phyloP scores from a whole-genome alignment of 2,113 vertebrate species.

The Syngnathus floridae region DNA sequence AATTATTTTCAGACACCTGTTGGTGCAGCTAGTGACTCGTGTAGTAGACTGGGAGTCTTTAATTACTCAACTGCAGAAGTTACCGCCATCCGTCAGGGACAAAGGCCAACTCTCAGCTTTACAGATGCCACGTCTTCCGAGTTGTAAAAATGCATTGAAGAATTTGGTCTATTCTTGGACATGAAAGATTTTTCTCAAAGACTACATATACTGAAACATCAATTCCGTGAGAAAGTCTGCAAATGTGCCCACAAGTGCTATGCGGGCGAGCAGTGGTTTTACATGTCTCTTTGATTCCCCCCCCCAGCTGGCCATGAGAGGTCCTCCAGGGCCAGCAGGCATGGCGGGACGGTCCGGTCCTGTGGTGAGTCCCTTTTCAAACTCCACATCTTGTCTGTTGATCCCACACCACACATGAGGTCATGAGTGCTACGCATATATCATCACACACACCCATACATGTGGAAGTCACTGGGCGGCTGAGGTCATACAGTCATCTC shows the following conservation, averaged over 20 bases:
- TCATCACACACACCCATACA: not conserved
- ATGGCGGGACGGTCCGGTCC: slow-evolving; percentile 90
- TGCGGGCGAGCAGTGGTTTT: slow-evolving; percentile 20
- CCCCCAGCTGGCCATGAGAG: slow-evolving; percentile 86
- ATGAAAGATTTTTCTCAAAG: not conserved
- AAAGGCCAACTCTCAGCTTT: not conserved
- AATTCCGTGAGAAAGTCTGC: not conserved
- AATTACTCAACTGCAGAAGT: not conserved
- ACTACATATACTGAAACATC: not conserved
- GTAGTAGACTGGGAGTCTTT: not conserved
- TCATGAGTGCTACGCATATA: not conserved
- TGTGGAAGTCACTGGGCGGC: not conserved
- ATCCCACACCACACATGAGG: slow-evolving; percentile 15
- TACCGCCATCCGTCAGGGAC: not conserved
- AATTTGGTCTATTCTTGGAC: not conserved
- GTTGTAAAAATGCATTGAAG: too few species aligned
- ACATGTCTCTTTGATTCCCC: slow-evolving; percentile 38
- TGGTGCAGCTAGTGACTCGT: not conserved
- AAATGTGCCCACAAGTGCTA: not conserved
- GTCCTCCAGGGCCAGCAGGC: slow-evolving; percentile 85
- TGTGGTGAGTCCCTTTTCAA: slow-evolving; percentile 75
- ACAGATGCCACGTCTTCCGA: not conserved
- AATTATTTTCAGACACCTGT: slow-evolving; percentile 1
- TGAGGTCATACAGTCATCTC: not conserved
- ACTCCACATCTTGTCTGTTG: slow-evolving; percentile 1